These are phyloP conservation scores for Tamandua tetradactyla DNA, from an alignment of 2,797 vertebrate species.

Conservation along the genomic window DNA sequence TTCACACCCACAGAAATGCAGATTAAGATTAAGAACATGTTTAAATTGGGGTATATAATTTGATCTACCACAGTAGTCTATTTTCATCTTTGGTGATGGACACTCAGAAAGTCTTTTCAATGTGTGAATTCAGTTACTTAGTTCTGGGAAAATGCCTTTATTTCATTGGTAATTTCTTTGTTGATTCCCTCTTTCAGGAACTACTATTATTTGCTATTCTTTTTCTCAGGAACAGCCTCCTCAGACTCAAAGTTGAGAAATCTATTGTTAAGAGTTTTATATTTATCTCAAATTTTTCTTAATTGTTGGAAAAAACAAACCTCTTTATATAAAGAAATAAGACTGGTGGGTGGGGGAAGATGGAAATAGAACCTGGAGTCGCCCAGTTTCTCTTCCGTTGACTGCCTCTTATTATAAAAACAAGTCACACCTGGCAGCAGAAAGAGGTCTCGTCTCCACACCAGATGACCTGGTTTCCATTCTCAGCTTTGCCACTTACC, in stretches of 20 bases:
- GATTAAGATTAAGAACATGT: too few species aligned
- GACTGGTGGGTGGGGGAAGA: not conserved
- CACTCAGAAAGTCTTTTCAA: not conserved
- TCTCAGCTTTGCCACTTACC: not conserved
- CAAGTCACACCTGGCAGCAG: not conserved
- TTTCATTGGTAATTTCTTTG: not conserved
- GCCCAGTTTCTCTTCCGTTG: not conserved
- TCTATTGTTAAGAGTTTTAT: not conserved
- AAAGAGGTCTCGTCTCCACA: not conserved
- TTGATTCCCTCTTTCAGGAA: conserved; percentile 19
- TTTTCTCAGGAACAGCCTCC: conserved; percentile 1
- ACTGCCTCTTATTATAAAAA: not conserved
- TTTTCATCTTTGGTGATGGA: not conserved
- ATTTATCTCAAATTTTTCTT: not conserved
- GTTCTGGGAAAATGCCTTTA: not conserved
- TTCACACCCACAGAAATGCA: too few species aligned
- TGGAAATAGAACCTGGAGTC: not conserved
- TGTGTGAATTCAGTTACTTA: not conserved
- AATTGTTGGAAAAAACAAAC: not conserved
- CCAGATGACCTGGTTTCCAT: not conserved
- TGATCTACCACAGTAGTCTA: not conserved
- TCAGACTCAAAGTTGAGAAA: not conserved
- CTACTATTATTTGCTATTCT: not conserved
- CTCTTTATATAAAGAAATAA: not conserved
- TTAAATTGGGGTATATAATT: too few species aligned